A percentile compares a stretch with the other conserved stretches of the same genome.
These are phyloP conservation scores for Yponomeuta sedellus DNA, from an alignment of 2,888 invertebrate species.

Conservation along the genomic window DNA sequence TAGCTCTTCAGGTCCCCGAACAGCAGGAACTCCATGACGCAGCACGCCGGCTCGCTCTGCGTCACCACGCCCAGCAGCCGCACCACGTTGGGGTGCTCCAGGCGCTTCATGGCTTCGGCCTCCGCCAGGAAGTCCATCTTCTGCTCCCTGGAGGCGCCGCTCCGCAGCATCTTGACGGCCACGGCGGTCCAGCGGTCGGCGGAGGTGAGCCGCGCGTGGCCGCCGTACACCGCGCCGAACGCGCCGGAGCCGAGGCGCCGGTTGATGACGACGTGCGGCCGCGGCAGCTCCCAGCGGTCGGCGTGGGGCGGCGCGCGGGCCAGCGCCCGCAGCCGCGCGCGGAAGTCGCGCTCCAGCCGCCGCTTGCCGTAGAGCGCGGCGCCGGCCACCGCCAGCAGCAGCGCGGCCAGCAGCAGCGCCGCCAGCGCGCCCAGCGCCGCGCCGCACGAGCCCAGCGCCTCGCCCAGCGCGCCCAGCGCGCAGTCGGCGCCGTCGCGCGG, in stretches of 20 bases:
- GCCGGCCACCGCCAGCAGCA: constrained; percentile 37
- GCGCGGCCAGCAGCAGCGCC: constrained; percentile 35
- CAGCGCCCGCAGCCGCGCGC: constrained; percentile 46
- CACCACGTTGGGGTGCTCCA: constrained; percentile 93
- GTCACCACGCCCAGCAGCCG: constrained; percentile 91
- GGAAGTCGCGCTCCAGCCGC: constrained; percentile 49
- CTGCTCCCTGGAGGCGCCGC: constrained; percentile 88
- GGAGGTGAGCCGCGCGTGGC: constrained; percentile 82
- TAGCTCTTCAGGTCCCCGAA: constrained; percentile 95
- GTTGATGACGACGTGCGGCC: constrained; percentile 90
- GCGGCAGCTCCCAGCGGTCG: constrained; percentile 92
- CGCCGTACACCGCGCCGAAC: constrained; percentile 94
- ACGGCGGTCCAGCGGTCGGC: constrained; percentile 86
- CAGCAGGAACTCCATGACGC: constrained; percentile 95
- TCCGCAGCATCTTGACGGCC: constrained; percentile 92
- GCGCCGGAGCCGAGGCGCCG: constrained; percentile 92
- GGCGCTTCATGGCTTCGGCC: constrained; percentile 95
- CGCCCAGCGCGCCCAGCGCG: constrained; percentile 81
- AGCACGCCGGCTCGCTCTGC: constrained; percentile 90
- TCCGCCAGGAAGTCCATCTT: constrained; percentile 94
- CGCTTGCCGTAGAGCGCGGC: constrained; percentile 37
- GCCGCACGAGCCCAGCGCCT: constrained; percentile 82
- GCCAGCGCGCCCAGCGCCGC: constrained; percentile 67
- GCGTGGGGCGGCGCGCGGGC: constrained; percentile 47
- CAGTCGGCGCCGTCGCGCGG: constrained; percentile 86